Evolutionary conservation across 1,140 invertebrate genomes (phyloP), one percentile per base, ranked within the genome.

Genomic region (Lucilia sericata): DNA sequence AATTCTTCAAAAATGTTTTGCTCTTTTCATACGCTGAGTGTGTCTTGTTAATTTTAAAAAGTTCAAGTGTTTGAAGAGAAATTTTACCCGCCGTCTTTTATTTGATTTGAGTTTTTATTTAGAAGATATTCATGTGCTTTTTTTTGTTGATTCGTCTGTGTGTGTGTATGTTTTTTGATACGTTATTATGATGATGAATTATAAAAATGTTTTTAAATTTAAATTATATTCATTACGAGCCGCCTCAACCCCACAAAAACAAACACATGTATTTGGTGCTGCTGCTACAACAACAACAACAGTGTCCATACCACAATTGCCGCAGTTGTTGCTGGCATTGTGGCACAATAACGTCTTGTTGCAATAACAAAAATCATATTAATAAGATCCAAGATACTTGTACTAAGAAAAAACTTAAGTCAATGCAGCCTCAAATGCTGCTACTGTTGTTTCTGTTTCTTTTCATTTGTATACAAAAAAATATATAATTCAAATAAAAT

Each of bases 261-360:
- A 42, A 42, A 42, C 42, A 42, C 42, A 42, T 42, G 42, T 42
- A 42, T 7, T 42, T 42, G n/a, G n/a, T n/a, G 5, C 25, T 83
- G 84, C 75, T 84, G 19, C 85, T 83, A 83, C 84, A 74, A 30
- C 47, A 49, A 47, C 76, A 81, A 83, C 42, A 84, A 17, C 82
- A 76, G 82, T 83, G 84, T 42, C 84, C 70, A 83, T 42, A 74
- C 19, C 14, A 21, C 17, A 17, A 21, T 10, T 21, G 65, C 19
- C 21, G 65, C 19, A 21, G 65, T 21, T 70, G 19, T n/a, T 25
- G 19, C 65, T 70, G n/a, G 65, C 8, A 70, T 21, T 70, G 65
- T 19, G 19, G 65, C 19, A 70, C 65, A 70, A 21, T 70, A 30
- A 30, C 25, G 19, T 21, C 19, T 60, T 60, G n/a, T n/a, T n/a